Evolutionary conservation across 2,113 vertebrate species (phyloP).

Genomic region (Tupaia tana): DNA sequence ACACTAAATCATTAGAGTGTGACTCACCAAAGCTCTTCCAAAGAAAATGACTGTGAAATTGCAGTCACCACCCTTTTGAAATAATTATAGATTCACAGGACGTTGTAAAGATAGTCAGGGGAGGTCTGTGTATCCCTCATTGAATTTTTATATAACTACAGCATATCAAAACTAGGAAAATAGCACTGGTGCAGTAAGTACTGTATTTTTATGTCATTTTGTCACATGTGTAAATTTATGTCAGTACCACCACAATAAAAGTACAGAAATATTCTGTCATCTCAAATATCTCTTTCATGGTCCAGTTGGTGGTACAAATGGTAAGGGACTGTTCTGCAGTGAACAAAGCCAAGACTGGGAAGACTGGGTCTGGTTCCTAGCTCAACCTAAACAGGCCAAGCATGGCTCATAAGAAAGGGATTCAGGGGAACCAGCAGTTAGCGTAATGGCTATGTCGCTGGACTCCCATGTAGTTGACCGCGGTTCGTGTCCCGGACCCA

Average conservation of each 20-base stretch:
- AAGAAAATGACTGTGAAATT: slow-evolving; percentile 36
- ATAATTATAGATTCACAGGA: slow-evolving; percentile 7
- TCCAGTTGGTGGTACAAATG: too few relatives aligned
- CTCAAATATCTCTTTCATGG: neutral
- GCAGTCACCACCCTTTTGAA: neutral
- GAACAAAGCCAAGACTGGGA: too few relatives aligned
- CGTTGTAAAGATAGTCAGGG: neutral
- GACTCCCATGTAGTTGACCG: too few relatives aligned
- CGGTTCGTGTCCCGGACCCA: too few relatives aligned
- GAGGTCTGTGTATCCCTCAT: neutral
- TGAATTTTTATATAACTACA: neutral
- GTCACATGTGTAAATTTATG: neutral
- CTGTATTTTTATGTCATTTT: neutral
- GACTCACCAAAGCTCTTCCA: neutral
- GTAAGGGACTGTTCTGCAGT: too few relatives aligned
- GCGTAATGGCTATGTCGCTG: too few relatives aligned
- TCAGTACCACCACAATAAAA: neutral
- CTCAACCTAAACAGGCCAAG: too few relatives aligned
- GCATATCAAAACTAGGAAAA: neutral
- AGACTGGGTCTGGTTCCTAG: too few relatives aligned
- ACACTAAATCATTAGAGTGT: neutral
- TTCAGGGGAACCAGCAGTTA: too few relatives aligned
- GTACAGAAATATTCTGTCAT: neutral
- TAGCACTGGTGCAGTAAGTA: neutral
- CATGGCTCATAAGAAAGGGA: too few relatives aligned